Evolutionary conservation across 1,140 invertebrate species (phyloP), one percentile per base, ranked within the genome.

Genomic region (Drosophila jambulina): DNA sequence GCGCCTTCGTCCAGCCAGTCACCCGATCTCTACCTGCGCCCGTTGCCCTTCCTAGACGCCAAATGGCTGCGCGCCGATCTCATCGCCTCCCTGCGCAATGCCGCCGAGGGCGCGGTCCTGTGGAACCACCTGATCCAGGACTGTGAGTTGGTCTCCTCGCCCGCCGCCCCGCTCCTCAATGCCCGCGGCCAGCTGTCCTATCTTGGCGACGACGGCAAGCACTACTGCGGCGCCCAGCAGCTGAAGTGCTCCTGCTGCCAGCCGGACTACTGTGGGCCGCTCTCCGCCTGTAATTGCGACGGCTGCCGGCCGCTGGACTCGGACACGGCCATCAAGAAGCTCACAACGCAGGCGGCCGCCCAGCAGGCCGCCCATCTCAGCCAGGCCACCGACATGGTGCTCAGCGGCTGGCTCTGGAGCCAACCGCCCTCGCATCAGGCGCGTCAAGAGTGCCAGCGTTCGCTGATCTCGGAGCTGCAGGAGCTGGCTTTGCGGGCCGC

Each of bases 31-130:
- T 90, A 91, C 54, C 64, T 93, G 61, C 88, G 92, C 34, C 91
- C 91, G 8, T 49, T 93, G 34, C 91, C 91, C 21, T 93, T 79
- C 58, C 59, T 93, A 46, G 92, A 93, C 58, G 61, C 67, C 15
- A 93, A 93, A 75, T 93, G 92, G 92, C 69, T 93, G 67, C 81
- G 92, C 36, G 91, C 91, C 46, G 92, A 93, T 91, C 83, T 93
- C 64, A 92, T 92, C 38, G 75, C 82, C 43, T 90, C 82, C 67
- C 68, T 93, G 59, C 91, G 92, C 53, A 91, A 91, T 57, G 63
- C 71, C 29, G 77, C 82, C 62, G 81, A 91, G 49, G 78, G 78
- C 17, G 83, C 92, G 9, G 71, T 92, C 13, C 68, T 93, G 9
- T 93, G 91, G 91, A 93, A 93, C 60, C 90, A 92, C 75, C 58